Percentiles rank a stretch among this genome's conserved stretches.
These are phyloP conservation scores for Ennomos quercinarius DNA, from an alignment of 2,888 invertebrate genomes.

Conservation along the genomic window DNA sequence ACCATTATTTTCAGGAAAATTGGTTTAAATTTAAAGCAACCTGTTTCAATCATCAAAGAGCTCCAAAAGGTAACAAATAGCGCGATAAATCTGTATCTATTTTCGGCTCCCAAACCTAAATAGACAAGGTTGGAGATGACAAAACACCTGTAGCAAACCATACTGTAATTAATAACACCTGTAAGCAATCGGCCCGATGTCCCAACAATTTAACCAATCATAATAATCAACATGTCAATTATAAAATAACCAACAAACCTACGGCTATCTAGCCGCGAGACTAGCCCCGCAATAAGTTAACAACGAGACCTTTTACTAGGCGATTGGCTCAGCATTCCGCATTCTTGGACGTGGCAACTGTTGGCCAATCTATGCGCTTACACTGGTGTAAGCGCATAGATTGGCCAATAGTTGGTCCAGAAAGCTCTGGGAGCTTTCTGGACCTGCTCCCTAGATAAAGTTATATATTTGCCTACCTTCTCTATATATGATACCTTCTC, in stretches of 20 bases:
- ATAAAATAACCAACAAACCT: slow-evolving; percentile 43
- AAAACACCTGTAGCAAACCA: no score
- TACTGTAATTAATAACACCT: background rate
- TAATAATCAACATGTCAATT: slow-evolving; percentile 35
- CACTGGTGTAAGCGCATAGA: no score
- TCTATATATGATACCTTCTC: no score
- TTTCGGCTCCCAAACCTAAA: no score
- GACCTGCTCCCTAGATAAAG: slow-evolving; percentile 10
- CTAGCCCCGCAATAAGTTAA: slow-evolving; percentile 45
- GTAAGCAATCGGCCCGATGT: slow-evolving; percentile 10
- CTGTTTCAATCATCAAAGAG: no score
- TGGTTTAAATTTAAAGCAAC: no score
- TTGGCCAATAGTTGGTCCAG: no score
- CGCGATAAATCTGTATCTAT: no score
- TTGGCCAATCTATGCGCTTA: slow-evolving; percentile 21
- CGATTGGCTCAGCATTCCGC: slow-evolving; percentile 58
- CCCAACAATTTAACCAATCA: slow-evolving; percentile 24
- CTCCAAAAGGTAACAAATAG: no score
- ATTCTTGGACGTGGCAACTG: slow-evolving; percentile 26
- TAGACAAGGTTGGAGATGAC: no score
- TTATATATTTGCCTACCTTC: no score
- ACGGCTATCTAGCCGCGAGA: slow-evolving; percentile 35
- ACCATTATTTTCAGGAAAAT: no score
- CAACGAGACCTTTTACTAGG: slow-evolving; percentile 59
- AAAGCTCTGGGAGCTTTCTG: slow-evolving; percentile 6